These are phyloP conservation scores for Leptinotarsa juncta DNA, from an alignment of 2,888 invertebrate genomes.

Conservation along the genomic window DNA sequence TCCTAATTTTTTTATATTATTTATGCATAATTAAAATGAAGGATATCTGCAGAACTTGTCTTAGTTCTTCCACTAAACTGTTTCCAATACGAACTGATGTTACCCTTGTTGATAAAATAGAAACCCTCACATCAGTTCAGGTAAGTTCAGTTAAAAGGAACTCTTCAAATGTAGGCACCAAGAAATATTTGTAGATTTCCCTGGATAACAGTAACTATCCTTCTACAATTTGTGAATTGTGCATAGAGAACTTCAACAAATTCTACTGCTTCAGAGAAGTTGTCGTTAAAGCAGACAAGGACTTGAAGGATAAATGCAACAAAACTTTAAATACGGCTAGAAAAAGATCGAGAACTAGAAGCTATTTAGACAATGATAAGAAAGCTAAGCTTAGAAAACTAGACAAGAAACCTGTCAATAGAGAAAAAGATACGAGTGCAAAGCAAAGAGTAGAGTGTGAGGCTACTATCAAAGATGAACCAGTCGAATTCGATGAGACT, in stretches of 20 bases:
- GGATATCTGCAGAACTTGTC: slow-evolving; percentile 53
- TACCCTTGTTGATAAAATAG: slow-evolving; percentile 52
- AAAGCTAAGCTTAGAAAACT: slow-evolving; percentile 11
- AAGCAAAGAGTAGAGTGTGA: slow-evolving; percentile 19
- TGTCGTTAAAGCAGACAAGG: slow-evolving; percentile 52
- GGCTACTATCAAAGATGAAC: slow-evolving; percentile 27
- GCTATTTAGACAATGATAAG: slow-evolving; percentile 5
- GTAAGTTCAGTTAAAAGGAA: slow-evolving; percentile 39
- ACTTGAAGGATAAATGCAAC: slow-evolving; percentile 45
- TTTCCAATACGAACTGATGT: slow-evolving; percentile 43
- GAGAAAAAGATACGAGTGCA: slow-evolving; percentile 14
- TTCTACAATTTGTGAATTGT: slow-evolving; percentile 55
- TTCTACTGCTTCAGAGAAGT: slow-evolving; percentile 56
- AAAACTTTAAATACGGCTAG: neutral
- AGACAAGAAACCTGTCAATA: neutral
- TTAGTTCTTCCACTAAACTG: slow-evolving; percentile 46
- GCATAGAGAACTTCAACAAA: slow-evolving; percentile 53
- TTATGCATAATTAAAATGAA: slow-evolving; percentile 40
- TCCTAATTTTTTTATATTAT: too few species aligned
- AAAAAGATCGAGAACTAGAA: slow-evolving; percentile 28
- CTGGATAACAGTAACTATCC: slow-evolving; percentile 47
- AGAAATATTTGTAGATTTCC: slow-evolving; percentile 42
- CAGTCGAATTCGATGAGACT: neutral
- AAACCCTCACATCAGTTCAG: slow-evolving; percentile 53
- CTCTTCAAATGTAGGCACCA: neutral